A percentile compares a stretch with the other conserved stretches of the same genome.
phyloP scores from a whole-genome alignment of 2,113 vertebrate genomes.

The Rhegmatorhina hoffmannsi region DNA sequence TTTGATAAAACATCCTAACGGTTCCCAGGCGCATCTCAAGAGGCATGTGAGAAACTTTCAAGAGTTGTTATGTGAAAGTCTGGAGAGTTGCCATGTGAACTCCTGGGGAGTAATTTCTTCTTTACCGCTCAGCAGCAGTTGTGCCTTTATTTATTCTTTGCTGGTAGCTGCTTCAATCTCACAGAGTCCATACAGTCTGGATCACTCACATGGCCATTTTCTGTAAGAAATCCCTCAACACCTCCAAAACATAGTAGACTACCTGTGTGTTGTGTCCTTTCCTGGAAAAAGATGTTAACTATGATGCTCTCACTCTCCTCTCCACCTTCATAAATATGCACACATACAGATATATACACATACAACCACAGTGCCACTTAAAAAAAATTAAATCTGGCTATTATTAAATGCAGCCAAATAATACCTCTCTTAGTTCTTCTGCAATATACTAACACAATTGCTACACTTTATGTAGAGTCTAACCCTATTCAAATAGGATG shows the following conservation, averaged over 20 bases:
- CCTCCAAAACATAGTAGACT: neutral
- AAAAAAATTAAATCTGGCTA: accelerated
- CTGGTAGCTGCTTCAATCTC: no score
- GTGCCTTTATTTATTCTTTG: no score
- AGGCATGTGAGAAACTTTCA: no score
- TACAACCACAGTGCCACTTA: neutral
- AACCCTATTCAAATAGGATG: neutral
- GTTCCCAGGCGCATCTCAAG: no score
- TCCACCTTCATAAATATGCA: neutral
- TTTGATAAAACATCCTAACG: no score
- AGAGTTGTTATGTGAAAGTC: no score
- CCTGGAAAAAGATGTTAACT: neutral
- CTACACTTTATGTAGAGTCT: neutral
- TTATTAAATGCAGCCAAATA: neutral
- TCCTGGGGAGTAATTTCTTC: no score
- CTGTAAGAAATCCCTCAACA: no score
- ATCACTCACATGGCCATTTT: no score
- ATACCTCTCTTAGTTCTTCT: neutral
- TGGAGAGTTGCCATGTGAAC: no score
- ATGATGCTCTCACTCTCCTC: neutral
- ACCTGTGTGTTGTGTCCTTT: neutral
- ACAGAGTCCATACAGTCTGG: no score
- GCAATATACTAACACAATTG: neutral
- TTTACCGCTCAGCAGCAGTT: no score
- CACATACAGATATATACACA: neutral